Base-by-base conservation (phyloP, 2,113 vertebrate species). In the Muntiacus muntjak region DNA sequence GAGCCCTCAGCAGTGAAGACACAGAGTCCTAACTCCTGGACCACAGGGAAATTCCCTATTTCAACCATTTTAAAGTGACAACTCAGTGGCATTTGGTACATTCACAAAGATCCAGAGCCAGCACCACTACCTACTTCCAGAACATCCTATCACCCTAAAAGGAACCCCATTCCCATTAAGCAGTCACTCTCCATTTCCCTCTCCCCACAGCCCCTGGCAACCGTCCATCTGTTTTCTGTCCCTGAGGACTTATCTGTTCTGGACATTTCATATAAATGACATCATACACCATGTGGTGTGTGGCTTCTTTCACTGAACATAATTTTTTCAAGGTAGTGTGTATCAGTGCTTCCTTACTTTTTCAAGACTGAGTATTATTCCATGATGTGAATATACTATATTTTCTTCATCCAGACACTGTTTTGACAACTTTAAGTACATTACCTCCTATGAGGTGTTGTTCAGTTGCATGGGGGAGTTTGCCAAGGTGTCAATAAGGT, bases 351-450 rank as follows among this genome's bases (percentile, higher is more conserved):
- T 76, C 12, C 5, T 5, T 79, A 26, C 50, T 64, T 95, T 28
- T 91, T 87, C 15, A 60, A 28, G 26, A 16, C 78, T 17, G 45
- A 62, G 8, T 91, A 21, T 78, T 47, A 45, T 54, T 87, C 58
- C 52, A 17, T 0, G 7, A 3, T 7, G 5, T 13, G 7, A 14
- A 6, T n/a, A 50, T 1, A 60, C 17, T 13, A 36, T 10, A 7
- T 40, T 58, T 82, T 74, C 4, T 21, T 36, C 17, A 79, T 16
- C 55, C 60, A 60, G 55, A 83, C 10, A 26, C n/a, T 85, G 21
- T 82, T 76, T 94, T 30, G 13, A 43, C 7, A 54, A 30, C 28
- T 83, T 50, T 33, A 57, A 25, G 25, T 19, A 58, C 4, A n/a
- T 23, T 11, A 25, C 7, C 19, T 85, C 52, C 60, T 43, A 3